Percentiles rank a stretch among this genome's conserved stretches.
Conservation (phyloP, 2,113 vertebrate species). For the Epinephelus lanceolatus region DNA sequence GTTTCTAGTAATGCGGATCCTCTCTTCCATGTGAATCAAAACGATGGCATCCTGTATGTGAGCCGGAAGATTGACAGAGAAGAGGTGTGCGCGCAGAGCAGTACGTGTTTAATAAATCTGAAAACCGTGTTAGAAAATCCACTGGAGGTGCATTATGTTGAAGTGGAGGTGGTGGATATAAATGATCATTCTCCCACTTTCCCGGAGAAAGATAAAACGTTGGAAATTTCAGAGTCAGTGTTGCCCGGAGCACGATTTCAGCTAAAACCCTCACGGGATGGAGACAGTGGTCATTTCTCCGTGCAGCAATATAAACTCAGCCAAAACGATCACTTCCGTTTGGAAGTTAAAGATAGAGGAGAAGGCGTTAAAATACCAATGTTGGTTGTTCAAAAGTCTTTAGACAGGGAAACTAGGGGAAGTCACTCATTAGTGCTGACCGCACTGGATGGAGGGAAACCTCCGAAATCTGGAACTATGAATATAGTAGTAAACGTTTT, state of each 20-base stretch:
- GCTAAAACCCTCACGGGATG: constrained; percentile 68
- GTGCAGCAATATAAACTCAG: constrained; percentile 79
- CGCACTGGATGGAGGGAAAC: constrained; percentile 73
- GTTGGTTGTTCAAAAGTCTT: constrained; percentile 63
- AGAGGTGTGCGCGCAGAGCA: constrained; percentile 68
- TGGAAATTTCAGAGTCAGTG: constrained; percentile 76
- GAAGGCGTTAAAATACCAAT: constrained; percentile 59
- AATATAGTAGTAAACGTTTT: constrained; percentile 62
- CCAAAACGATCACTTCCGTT: constrained; percentile 71
- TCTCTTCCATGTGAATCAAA: constrained; percentile 69
- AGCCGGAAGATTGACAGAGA: constrained; percentile 77
- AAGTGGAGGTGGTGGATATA: constrained; percentile 85
- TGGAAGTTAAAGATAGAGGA: constrained; percentile 66
- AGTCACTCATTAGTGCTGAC: constrained; percentile 68
- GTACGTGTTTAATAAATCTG: constrained; percentile 74
- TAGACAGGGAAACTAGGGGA: constrained; percentile 74
- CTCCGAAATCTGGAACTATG: constrained; percentile 57
- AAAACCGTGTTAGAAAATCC: constrained; percentile 82
- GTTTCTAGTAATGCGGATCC: constrained; percentile 48
- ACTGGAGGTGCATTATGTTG: constrained; percentile 87
- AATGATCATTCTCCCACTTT: constrained; percentile 82
- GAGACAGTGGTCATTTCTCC: constrained; percentile 63
- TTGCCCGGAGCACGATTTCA: constrained; percentile 63
- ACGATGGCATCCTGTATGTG: constrained; percentile 78
- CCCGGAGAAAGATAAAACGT: constrained; percentile 26